Percentiles rank a stretch among this genome's conserved stretches.
Conservation (phyloP, 1,140 invertebrate genomes). For the Uloborus diversus region DNA sequence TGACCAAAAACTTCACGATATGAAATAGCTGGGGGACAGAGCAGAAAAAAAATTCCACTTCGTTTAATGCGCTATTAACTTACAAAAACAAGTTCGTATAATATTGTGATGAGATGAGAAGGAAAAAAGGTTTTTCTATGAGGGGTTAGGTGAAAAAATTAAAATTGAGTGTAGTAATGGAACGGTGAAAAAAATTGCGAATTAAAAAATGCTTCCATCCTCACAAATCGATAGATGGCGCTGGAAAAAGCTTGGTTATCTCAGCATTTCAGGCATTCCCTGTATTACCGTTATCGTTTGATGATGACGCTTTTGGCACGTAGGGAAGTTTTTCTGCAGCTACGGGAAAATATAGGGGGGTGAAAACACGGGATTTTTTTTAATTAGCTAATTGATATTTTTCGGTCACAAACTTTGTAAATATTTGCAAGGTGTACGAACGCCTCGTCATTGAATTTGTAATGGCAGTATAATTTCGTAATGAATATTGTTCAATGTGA, state of each 20-base stretch:
- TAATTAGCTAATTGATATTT: slow-evolving; percentile 8
- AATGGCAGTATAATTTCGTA: too few relatives aligned
- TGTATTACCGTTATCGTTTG: slow-evolving; percentile 37
- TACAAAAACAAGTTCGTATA: slow-evolving; percentile 46
- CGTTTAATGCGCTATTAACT: slow-evolving; percentile 53
- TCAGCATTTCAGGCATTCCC: slow-evolving; percentile 30
- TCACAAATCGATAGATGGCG: slow-evolving; percentile 29
- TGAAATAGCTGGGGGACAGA: slow-evolving; percentile 21
- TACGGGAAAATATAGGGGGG: too few relatives aligned
- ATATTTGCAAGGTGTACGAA: too few relatives aligned
- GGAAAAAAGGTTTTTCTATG: slow-evolving; percentile 6
- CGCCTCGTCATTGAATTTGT: too few relatives aligned
- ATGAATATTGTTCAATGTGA: too few relatives aligned
- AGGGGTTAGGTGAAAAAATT: slow-evolving; percentile 21
- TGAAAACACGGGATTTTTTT: too few relatives aligned
- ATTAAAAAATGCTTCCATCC: slow-evolving; percentile 16
- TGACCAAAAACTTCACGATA: slow-evolving; percentile 48
- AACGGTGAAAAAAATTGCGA: slow-evolving; percentile 23
- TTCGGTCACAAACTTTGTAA: not conserved
- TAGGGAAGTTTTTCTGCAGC: not conserved
- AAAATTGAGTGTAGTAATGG: not conserved
- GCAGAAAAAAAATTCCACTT: slow-evolving; percentile 28
- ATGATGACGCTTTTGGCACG: slow-evolving; percentile 20
- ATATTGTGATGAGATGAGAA: slow-evolving; percentile 18
- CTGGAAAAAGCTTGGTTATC: slow-evolving; percentile 32